Evolutionary conservation across 2,888 invertebrate species (phyloP).

Genomic region (Zygogramma bicolorata): DNA sequence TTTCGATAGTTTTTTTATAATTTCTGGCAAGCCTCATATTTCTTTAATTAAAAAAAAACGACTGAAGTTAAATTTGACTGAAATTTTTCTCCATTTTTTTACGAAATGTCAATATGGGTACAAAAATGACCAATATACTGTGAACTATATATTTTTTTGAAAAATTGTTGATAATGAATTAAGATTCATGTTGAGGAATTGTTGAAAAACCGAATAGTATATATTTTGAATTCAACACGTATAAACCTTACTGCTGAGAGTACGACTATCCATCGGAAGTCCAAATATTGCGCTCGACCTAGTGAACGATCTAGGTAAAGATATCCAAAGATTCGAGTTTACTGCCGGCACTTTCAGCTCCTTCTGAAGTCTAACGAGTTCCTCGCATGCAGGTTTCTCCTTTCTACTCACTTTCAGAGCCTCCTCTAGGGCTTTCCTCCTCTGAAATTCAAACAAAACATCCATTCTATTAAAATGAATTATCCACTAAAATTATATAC

Average conservation of each 20-base stretch:
- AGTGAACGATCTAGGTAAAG: conserved; percentile 81
- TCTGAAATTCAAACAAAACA: conserved; percentile 64
- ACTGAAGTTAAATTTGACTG: no score
- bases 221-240: neutral
- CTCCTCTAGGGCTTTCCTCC: conserved; percentile 77
- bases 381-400: conserved; percentile 66
- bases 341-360: conserved; percentile 69
- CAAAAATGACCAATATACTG: no score
- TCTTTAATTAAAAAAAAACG: no score
- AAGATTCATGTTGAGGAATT: no score
- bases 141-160: no score
- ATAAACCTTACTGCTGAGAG: conserved; percentile 65
- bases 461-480: conserved; percentile 20
- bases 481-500: conserved; percentile 60
- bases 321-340: conserved; percentile 73
- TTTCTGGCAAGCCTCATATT: no score
- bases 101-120: no score
- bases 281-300: conserved; percentile 81
- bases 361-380: conserved; percentile 69
- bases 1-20: no score
- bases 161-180: no score
- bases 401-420: conserved; percentile 69
- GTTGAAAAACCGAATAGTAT: neutral
- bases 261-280: conserved; percentile 76
- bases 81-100: no score